Evolutionary conservation across 2,113 vertebrate genomes (phyloP).

Genomic region (Cyphotilapia sp.): DNA sequence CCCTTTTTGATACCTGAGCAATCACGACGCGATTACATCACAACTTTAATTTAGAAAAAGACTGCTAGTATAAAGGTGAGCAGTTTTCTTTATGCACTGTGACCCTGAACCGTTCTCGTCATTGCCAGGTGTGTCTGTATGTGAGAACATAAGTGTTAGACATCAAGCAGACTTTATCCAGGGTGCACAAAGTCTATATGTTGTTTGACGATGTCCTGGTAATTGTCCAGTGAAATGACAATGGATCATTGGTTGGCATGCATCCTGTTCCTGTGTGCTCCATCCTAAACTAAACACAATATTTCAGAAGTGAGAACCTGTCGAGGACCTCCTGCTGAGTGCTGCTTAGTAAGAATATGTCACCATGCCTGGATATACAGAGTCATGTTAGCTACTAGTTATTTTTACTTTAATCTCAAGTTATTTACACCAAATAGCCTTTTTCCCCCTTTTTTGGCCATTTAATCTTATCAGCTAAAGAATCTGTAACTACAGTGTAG

Average conservation of each 20-base stretch:
- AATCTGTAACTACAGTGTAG: neutral
- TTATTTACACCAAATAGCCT: neutral
- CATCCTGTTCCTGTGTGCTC: neutral
- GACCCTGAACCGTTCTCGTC: neutral
- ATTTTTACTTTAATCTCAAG: neutral
- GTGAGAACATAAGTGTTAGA: neutral
- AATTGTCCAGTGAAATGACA: neutral
- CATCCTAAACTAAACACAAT: neutral
- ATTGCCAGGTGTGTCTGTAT: neutral
- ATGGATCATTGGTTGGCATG: neutral
- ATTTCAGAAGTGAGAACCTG: neutral
- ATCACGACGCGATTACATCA: neutral
- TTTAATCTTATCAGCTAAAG: neutral
- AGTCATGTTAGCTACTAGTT: neutral
- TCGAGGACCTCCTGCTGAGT: neutral
- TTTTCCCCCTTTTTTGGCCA: accelerated
- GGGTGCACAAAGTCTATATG: neutral
- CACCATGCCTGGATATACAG: neutral
- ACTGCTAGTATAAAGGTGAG: neutral
- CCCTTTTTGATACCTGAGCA: neutral
- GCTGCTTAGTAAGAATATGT: neutral
- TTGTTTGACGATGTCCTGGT: neutral
- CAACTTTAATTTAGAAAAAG: neutral
- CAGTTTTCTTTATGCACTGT: neutral
- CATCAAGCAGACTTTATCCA: neutral